Conservation (phyloP, 2,888 invertebrate species). For the Blera fallax region DNA sequence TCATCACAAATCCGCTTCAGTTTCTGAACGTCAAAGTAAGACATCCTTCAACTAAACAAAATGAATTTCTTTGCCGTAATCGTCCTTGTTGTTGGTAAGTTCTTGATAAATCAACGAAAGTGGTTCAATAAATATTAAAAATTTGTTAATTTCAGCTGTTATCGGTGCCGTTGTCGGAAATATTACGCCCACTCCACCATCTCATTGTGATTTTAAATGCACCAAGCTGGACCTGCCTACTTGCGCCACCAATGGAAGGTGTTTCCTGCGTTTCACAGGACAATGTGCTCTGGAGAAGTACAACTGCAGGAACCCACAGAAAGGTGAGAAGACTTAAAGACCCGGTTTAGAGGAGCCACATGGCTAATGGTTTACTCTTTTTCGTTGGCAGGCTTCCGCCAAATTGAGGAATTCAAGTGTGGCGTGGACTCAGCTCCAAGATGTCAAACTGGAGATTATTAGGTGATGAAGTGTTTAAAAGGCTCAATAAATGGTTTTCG, state of each 20-base stretch:
- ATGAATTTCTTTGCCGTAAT: conserved; percentile 20
- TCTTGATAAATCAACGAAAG: not conserved
- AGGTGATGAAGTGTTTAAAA: no score
- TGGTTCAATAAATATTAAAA: not conserved
- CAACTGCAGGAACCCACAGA: conserved; percentile 77
- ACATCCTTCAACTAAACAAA: not conserved
- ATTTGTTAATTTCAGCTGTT: not conserved
- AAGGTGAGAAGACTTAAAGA: no score
- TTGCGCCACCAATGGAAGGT: conserved; percentile 77
- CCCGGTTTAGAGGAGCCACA: no score
- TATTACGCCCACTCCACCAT: conserved; percentile 29
- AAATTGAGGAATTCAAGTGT: no score
- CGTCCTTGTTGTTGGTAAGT: conserved; percentile 26
- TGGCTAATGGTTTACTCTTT: no score
- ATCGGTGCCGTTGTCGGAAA: not conserved
- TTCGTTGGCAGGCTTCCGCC: no score
- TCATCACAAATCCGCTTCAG: conserved; percentile 8
- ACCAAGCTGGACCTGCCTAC: conserved; percentile 73
- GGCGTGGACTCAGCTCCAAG: no score
- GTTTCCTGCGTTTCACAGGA: conserved; percentile 75
- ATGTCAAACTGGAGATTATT: no score
- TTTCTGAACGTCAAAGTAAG: not conserved
- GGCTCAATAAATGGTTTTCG: no score
- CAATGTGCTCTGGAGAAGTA: conserved; percentile 75
- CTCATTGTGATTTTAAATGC: conserved; percentile 75